Evolutionary conservation across 92 coral and sea anemone genomes (phyloP).

Genomic region (Scolanthus callimorphus): DNA sequence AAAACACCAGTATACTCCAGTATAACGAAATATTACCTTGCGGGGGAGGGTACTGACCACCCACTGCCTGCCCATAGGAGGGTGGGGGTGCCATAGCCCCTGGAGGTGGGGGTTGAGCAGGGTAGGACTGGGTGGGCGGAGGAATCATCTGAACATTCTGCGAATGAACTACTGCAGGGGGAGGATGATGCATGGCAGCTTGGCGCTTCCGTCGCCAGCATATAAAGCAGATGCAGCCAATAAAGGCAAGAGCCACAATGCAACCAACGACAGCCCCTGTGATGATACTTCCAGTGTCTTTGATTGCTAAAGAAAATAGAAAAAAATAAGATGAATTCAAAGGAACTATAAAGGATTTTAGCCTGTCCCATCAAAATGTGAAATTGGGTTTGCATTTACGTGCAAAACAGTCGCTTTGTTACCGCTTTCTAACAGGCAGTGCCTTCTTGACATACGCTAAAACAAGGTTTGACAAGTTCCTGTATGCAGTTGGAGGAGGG

Average conservation of each 20-base stretch:
- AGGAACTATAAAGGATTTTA: too few species aligned
- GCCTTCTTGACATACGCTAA: too few species aligned
- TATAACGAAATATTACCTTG: too few species aligned
- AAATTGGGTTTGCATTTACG: too few species aligned
- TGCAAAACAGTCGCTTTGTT: too few species aligned
- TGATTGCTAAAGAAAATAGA: slow-evolving; percentile 11
- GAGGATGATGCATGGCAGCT: background rate
- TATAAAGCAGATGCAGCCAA: slow-evolving; percentile 12
- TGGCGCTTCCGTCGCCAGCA: slow-evolving; percentile 10
- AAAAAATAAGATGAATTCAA: too few species aligned
- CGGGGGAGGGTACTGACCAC: slow-evolving; percentile 11
- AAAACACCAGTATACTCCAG: too few species aligned
- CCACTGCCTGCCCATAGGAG: slow-evolving; percentile 27
- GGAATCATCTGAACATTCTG: background rate
- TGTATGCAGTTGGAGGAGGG: too few species aligned
- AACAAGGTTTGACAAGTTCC: too few species aligned
- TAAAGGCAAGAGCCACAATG: slow-evolving; percentile 8
- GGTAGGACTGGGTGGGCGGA: slow-evolving; percentile 1
- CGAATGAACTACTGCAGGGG: background rate
- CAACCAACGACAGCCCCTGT: slow-evolving; percentile 16
- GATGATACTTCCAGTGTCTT: slow-evolving; percentile 1
- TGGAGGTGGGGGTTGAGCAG: slow-evolving; percentile 1
- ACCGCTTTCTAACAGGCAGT: too few species aligned
- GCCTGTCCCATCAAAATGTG: too few species aligned
- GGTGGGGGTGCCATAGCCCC: slow-evolving; percentile 24